Evolutionary conservation across 2,888 invertebrate genomes (phyloP).

Genomic region (Andrena minutula): DNA sequence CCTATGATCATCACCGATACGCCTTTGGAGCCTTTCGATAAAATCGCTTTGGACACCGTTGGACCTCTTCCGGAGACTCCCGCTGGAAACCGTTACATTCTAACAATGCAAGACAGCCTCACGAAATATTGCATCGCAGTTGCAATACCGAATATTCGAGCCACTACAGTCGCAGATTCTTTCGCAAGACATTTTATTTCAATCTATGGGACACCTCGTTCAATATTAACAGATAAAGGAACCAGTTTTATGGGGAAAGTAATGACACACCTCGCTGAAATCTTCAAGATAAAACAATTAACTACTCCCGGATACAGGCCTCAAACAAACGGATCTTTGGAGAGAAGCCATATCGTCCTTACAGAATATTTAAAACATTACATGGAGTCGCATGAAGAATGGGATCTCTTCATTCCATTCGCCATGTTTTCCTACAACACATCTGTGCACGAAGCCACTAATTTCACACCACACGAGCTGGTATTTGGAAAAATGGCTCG

Average conservation of each 20-base stretch:
- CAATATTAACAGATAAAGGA: conserved; percentile 8
- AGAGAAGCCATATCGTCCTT: not conserved
- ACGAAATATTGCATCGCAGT: conserved; percentile 21
- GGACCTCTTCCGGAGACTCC: conserved; percentile 7
- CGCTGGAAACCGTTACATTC: not conserved
- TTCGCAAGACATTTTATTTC: conserved; percentile 7
- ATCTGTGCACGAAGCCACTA: conserved; percentile 14
- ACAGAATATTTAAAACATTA: conserved; percentile 30
- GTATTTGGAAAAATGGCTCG: conserved; percentile 21
- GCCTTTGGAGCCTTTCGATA: too few species aligned
- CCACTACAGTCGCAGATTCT: conserved; percentile 4
- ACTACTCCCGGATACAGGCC: conserved; percentile 12
- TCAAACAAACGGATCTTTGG: conserved; percentile 17
- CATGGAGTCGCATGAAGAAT: conserved; percentile 1
- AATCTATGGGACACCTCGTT: not conserved
- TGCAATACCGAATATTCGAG: not conserved
- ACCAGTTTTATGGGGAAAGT: not conserved
- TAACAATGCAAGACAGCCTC: conserved; percentile 7
- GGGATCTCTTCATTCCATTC: conserved; percentile 18
- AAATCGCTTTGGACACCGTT: not conserved
- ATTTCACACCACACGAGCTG: conserved; percentile 18
- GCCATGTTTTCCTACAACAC: conserved; percentile 13
- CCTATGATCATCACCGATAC: too few species aligned
- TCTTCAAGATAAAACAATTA: conserved; percentile 21
- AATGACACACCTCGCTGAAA: not conserved